Percentiles rank a stretch among this genome's conserved stretches.
Evolutionary conservation across 2,797 vertebrate species (phyloP).

Genomic region (Cyprinella venusta): DNA sequence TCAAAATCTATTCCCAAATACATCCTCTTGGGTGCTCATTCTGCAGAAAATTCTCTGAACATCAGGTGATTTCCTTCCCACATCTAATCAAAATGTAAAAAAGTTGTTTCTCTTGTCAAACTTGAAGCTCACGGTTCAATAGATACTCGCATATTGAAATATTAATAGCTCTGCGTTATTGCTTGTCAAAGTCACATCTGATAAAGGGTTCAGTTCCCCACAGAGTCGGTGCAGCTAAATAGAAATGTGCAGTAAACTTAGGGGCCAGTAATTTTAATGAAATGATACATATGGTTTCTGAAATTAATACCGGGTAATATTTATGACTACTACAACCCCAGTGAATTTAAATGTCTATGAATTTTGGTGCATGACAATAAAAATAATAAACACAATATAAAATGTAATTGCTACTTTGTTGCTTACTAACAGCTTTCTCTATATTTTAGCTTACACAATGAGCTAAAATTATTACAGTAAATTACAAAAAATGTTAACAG

Average conservation of each 20-base stretch:
- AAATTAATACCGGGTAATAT: slow-evolving; percentile 7
- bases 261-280: slow-evolving; percentile 35
- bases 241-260: slow-evolving; percentile 32
- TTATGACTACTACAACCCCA: not conserved
- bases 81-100: slow-evolving; percentile 35
- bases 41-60: slow-evolving; percentile 2
- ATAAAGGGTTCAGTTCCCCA: slow-evolving; percentile 31
- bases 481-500: not conserved
- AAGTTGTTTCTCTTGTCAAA: slow-evolving; percentile 53
- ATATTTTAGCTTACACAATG: not conserved
- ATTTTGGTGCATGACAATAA: not conserved
- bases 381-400: not conserved
- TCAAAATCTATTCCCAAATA: not conserved
- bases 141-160: slow-evolving; percentile 45
- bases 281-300: slow-evolving; percentile 1
- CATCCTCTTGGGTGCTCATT: not conserved
- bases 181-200: slow-evolving; percentile 45
- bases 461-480: not conserved
- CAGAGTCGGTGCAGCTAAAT: slow-evolving; percentile 28
- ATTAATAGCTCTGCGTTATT: slow-evolving; percentile 49
- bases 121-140: slow-evolving; percentile 39
- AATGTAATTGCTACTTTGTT: slow-evolving; percentile 9
- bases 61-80: slow-evolving; percentile 11
- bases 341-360: slow-evolving; percentile 12
- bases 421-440: not conserved